Evolutionary conservation across 2,797 vertebrate genomes (phyloP).

Genomic region (Tapera naevia): DNA sequence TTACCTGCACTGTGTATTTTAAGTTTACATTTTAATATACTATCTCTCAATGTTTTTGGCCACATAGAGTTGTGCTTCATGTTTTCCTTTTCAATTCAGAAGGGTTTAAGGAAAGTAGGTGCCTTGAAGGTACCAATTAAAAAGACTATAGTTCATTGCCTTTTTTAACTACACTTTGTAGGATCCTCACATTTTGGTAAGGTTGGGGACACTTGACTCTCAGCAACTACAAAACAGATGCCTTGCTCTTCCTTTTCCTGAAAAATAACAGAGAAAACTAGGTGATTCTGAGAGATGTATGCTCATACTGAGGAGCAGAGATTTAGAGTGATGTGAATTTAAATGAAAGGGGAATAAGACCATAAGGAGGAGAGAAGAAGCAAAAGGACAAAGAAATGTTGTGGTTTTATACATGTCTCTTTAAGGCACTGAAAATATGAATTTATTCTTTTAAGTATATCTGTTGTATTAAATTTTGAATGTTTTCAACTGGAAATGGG

Average conservation of each 20-base stretch:
- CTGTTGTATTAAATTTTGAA: not conserved
- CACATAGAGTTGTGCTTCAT: not conserved
- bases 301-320: not conserved
- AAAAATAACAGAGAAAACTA: not conserved
- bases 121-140: not conserved
- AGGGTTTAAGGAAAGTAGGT: not conserved
- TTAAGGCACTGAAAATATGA: not conserved
- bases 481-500: not conserved
- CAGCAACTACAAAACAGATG: not conserved
- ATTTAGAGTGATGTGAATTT: not conserved
- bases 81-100: not conserved
- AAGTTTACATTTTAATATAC: not conserved
- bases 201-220: not conserved
- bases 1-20: not conserved
- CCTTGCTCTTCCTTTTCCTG: not conserved
- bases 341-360: not conserved
- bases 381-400: not conserved
- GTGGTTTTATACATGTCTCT: not conserved
- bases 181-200: not conserved
- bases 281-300: not conserved
- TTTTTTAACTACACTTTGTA: not conserved
- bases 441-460: not conserved
- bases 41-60: not conserved
- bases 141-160: fast-evolving
- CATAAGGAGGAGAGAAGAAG: not conserved